Evolutionary conservation across 2,888 invertebrate species (phyloP).

Genomic region (Nezara viridula): DNA sequence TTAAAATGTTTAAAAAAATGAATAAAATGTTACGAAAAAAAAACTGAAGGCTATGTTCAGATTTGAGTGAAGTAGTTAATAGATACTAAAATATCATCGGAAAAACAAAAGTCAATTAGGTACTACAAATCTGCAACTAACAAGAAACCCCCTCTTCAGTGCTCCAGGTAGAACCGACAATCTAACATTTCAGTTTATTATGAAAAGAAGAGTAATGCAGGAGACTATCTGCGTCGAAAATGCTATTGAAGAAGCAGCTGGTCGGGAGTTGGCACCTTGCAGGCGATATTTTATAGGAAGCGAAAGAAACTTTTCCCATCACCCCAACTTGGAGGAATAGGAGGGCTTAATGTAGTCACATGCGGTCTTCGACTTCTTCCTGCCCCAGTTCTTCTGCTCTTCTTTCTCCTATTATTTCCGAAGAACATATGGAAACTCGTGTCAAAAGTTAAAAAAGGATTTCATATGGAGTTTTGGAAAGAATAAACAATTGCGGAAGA

Average conservation of each 20-base stretch:
- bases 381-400: background rate
- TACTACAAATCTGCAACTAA: no score
- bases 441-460: background rate
- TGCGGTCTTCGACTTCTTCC: background rate
- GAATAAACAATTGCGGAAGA: background rate
- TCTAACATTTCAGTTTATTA: background rate
- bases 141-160: no score
- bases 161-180: no score
- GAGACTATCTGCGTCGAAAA: background rate
- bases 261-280: constrained; percentile 18
- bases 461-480: background rate
- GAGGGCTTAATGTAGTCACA: constrained; percentile 42
- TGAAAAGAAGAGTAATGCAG: background rate
- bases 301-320: constrained; percentile 42
- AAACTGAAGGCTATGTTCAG: no score
- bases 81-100: no score
- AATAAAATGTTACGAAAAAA: no score
- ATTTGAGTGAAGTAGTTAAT: no score
- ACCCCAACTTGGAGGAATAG: constrained; percentile 1
- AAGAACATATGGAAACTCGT: background rate
- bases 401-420: background rate
- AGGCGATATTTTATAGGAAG: constrained; percentile 31
- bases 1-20: no score
- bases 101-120: no score
- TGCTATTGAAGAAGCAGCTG: constrained; percentile 11